Evolutionary conservation across 2,797 vertebrate genomes (phyloP).

Genomic region (Apodemus agrarius): DNA sequence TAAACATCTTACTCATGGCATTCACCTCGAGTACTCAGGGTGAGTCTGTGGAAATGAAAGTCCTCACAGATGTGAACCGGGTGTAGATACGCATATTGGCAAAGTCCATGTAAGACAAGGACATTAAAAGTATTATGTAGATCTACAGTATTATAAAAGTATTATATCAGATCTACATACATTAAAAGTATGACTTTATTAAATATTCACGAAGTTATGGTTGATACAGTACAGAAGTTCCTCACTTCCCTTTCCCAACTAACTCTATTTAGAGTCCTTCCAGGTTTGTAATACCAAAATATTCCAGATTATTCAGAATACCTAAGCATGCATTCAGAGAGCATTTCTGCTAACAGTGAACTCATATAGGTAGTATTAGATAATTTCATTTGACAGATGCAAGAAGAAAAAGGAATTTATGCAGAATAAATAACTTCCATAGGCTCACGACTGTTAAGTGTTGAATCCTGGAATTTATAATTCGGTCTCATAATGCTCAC

Average conservation of each 20-base stretch:
- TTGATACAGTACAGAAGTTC: neutral
- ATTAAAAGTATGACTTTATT: neutral
- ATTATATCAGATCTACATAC: no score
- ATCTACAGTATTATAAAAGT: no score
- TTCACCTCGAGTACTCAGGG: neutral
- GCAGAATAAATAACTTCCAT: neutral
- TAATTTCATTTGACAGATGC: slow-evolving; percentile 9
- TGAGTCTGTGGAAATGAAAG: neutral
- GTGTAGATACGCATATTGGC: neutral
- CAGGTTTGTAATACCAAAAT: neutral
- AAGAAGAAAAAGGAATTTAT: slow-evolving; percentile 37
- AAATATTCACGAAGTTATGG: neutral
- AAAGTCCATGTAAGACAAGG: neutral
- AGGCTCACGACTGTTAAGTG: neutral
- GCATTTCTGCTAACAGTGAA: neutral
- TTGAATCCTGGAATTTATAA: slow-evolving; percentile 43
- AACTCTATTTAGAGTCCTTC: neutral
- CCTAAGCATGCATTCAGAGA: neutral
- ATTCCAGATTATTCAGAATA: neutral
- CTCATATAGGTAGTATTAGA: neutral
- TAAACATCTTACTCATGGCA: neutral
- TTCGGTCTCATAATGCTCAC: neutral
- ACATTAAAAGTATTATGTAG: neutral
- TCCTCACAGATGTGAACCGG: neutral
- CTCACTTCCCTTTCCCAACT: neutral